phyloP scores from a whole-genome alignment of 2,888 invertebrate genomes.

The Orthonevra nobilis region DNA sequence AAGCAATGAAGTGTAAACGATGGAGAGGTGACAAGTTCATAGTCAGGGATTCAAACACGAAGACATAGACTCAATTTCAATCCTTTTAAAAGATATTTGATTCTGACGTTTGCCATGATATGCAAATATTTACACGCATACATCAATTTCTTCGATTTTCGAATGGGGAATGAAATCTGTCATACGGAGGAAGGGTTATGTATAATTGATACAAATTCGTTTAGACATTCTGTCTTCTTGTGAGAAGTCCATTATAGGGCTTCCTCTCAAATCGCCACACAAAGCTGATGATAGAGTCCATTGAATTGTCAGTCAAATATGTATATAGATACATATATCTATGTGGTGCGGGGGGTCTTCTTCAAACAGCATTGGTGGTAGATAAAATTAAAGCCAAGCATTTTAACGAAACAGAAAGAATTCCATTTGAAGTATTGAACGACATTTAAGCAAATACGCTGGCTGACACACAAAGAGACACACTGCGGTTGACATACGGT shows the following conservation, averaged over 20 bases:
- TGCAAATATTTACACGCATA: too few species aligned
- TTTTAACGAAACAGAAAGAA: constrained; percentile 25
- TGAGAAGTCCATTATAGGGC: constrained; percentile 20
- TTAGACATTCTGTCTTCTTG: constrained; percentile 20
- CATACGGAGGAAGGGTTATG: neutral
- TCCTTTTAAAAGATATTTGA: too few species aligned
- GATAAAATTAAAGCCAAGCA: constrained; percentile 25
- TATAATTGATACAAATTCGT: neutral
- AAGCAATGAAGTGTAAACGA: constrained; percentile 10
- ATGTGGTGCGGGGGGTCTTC: neutral
- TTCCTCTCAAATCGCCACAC: constrained; percentile 38
- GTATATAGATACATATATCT: too few species aligned
- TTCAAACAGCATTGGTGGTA: too few species aligned
- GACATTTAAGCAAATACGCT: constrained; percentile 47
- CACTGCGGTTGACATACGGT: constrained; percentile 51
- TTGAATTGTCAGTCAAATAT: too few species aligned
- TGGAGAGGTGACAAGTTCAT: neutral
- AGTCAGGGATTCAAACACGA: too few species aligned
- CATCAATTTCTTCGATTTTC: too few species aligned
- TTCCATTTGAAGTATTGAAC: constrained; percentile 41
- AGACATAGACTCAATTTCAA: too few species aligned
- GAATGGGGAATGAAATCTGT: too few species aligned
- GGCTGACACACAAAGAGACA: constrained; percentile 19
- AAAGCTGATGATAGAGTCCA: constrained; percentile 50
- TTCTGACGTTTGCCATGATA: too few species aligned